Conservation (phyloP, 2,797 vertebrate genomes). For the Meda fulgida region DNA sequence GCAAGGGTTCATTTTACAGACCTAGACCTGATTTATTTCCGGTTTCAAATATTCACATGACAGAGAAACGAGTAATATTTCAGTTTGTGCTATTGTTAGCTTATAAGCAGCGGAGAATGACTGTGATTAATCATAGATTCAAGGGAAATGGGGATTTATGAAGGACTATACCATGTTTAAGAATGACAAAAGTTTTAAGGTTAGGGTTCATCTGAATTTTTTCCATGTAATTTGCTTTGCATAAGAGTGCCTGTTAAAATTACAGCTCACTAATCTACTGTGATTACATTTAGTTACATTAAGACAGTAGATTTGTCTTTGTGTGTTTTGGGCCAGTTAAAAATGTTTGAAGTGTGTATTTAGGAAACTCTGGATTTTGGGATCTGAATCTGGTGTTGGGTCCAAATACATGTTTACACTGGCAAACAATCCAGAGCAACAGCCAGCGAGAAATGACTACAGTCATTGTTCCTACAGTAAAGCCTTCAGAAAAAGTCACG, state of each 20-base stretch:
- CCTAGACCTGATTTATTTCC: background rate
- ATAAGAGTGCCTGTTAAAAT: background rate
- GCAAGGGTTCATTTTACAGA: background rate
- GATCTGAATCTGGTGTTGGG: constrained; percentile 19
- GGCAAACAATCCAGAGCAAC: constrained; percentile 30
- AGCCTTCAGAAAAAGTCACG: background rate
- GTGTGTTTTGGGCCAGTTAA: constrained; percentile 8
- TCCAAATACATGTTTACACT: constrained; percentile 46
- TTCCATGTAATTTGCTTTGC: background rate
- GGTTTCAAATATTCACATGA: background rate
- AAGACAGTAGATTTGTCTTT: constrained; percentile 34
- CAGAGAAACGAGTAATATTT: background rate
- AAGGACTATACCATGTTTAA: background rate
- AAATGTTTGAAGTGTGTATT: constrained; percentile 31
- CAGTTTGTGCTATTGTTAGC: background rate
- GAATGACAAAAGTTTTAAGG: too few species aligned
- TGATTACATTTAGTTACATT: constrained; percentile 19
- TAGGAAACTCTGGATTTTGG: constrained; percentile 29
- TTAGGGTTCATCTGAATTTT: background rate
- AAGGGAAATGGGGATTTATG: background rate
- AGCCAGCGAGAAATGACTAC: constrained; percentile 20
- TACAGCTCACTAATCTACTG: background rate
- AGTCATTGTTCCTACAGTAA: constrained; percentile 29
- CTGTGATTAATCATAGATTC: background rate
- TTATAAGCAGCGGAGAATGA: background rate